These are phyloP conservation scores for Zaprionus taronus DNA, from an alignment of 1,140 invertebrate genomes.

Conservation along the genomic window DNA sequence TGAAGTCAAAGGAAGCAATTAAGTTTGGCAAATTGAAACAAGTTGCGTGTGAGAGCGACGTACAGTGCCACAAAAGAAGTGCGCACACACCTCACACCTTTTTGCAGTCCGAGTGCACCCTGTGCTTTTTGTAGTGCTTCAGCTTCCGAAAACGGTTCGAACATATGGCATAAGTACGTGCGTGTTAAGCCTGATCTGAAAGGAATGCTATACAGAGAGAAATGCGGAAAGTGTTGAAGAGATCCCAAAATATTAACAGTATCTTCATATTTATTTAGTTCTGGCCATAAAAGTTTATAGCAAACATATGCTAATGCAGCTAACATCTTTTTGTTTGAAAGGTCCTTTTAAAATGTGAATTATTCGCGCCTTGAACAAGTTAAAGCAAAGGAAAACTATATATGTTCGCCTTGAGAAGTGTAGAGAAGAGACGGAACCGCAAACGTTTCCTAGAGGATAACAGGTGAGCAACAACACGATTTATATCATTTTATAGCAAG, in stretches of 20 bases:
- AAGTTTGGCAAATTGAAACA: slow-evolving; percentile 60
- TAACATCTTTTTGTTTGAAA: neutral
- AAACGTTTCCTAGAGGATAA: slow-evolving; percentile 6
- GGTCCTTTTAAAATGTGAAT: slow-evolving; percentile 39
- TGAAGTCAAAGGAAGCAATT: slow-evolving; percentile 59
- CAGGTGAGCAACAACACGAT: slow-evolving; percentile 7
- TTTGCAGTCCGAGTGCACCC: neutral
- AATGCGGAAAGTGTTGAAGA: neutral
- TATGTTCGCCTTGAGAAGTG: slow-evolving; percentile 7
- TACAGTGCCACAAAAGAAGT: slow-evolving; percentile 11
- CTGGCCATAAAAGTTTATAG: too few species aligned
- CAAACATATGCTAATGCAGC: slow-evolving; percentile 13
- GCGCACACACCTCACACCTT: neutral
- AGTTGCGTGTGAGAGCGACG: slow-evolving; percentile 17
- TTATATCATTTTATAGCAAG: neutral
- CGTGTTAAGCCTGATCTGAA: neutral
- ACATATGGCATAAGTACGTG: slow-evolving; percentile 18
- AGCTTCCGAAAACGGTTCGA: slow-evolving; percentile 4
- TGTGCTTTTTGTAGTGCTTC: slow-evolving; percentile 1
- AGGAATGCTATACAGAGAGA: neutral
- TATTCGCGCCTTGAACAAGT: neutral
- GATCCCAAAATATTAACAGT: neutral
- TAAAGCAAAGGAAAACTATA: neutral
- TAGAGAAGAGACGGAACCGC: neutral
- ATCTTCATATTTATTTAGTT: neutral